Evolutionary conservation across 1,140 invertebrate genomes (phyloP), one percentile per base, ranked within the genome.

Genomic region (Papilio polyxenes): DNA sequence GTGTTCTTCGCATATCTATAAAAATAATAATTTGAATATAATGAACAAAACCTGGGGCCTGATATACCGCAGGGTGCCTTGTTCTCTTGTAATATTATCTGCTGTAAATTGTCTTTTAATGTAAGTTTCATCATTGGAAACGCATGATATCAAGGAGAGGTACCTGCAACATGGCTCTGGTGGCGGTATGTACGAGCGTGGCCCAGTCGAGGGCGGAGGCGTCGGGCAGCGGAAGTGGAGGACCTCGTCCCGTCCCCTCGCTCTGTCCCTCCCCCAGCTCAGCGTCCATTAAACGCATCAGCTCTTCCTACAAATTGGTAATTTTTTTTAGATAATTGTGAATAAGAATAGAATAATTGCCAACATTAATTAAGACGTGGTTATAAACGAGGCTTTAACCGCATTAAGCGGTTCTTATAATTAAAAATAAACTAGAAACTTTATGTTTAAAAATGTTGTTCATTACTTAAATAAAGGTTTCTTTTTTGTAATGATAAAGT

Each of bases 211-310:
- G 95, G 40, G 96, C 95, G 13, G 94, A 88, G 3, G 95, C 91
- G 87, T 96, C 96, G 0, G 96, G 95, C 75, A 96, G 89, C 9
- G 96, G 96, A 84, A 86, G 85, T 9, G 89, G 92, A 6, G 86
- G 87, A n/a, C 82, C 83, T 31, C 83, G 80, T 31, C 79, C 91
- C 17, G 87, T 95, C 95, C 56, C 56, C 56, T 59, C 56, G n/a
- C 7, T 44, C 40, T 44, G 40, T 7, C 9, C 96, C 96, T 95
- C 82, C 90, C 95, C 83, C 23, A 94, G 87, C 89, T 98, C 98
- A 0, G 98, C 97, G 94, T 98, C 97, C 83, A 99, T 98, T 2
- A 99, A 95, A 53, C 97, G 96, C 95, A 98, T 97, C 4, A 99
- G 94, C 88, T 99, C 98, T 90, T 98, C 98, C 94, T 98, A 97